Conservation (phyloP, 1,140 invertebrate species). For the Drosophila sp. region DNA sequence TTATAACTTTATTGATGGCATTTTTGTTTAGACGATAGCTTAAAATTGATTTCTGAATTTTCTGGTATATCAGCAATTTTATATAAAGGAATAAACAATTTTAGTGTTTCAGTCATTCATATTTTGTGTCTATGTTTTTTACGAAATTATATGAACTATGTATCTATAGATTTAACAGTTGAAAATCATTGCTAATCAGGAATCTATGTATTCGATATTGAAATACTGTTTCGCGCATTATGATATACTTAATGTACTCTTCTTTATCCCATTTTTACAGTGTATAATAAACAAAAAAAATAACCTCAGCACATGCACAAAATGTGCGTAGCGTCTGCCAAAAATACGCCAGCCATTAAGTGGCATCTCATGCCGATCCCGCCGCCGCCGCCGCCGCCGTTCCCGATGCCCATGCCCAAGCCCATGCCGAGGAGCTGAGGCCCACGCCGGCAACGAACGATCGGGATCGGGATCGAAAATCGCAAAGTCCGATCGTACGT, state of each 20-base stretch:
- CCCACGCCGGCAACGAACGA: slow-evolving; percentile 15
- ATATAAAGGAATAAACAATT: no score
- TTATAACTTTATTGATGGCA: no score
- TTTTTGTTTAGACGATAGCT: no score
- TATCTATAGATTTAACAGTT: no score
- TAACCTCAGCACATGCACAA: slow-evolving; percentile 57
- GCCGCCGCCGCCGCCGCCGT: background rate
- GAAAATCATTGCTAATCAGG: no score
- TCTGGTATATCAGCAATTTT: no score
- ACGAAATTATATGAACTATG: no score
- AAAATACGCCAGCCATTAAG: slow-evolving; percentile 76
- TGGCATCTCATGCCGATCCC: slow-evolving; percentile 11
- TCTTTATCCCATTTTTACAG: background rate
- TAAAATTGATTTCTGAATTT: no score
- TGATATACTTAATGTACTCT: background rate
- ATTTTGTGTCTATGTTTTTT: no score
- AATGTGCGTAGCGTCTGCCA: slow-evolving; percentile 78
- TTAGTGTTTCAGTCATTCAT: no score
- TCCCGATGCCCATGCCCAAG: background rate
- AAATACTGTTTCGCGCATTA: background rate
- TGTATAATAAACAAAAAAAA: slow-evolving; percentile 12
- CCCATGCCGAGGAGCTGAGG: slow-evolving; percentile 22
- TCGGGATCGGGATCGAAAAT: slow-evolving; percentile 30
- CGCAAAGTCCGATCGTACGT: slow-evolving; percentile 53
- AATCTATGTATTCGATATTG: background rate